Evolutionary conservation across 2,113 vertebrate genomes (phyloP), one percentile per base, ranked within the genome.

Genomic region (Tretioscincus oriximinensis): DNA sequence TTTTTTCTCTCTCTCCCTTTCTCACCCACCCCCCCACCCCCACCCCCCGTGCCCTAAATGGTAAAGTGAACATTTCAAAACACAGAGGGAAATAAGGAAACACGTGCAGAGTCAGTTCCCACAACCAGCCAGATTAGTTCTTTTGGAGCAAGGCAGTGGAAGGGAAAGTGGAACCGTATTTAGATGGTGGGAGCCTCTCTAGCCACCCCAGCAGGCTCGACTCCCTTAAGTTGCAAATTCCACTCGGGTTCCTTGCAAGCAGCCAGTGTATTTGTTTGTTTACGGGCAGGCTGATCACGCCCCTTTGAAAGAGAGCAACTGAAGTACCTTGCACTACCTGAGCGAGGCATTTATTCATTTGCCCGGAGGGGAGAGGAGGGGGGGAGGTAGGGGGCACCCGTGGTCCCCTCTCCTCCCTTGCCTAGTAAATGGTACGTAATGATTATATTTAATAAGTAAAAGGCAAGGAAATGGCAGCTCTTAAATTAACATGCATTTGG

Each of bases 401-500:
- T 81, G 81, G 85, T 88, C 81, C 88, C 78, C 28, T 31, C n/a
- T 11, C 64, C 65, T 14, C n/a, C 65, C 75, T 84, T 41, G 16
- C 67, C 78, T 66, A 74, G 65, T 63, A 87, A 90, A 67, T 35
- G 58, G 63, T 74, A 66, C 68, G 69, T 91, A 88, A 87, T 89
- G 35, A 82, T 89, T 92, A 83, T 87, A 90, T 87, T 94, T 89
- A 93, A 92, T 93, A 93, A 90, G 84, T 73, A 85, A 94, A 94
- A 90, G 1, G 65, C 72, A 92, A 81, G 85, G 74, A 92, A 92
- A 92, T 84, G 87, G 74, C 88, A 90, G 74, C 22, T 73, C 49
- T 85, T 81, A 91, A 92, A 93, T 95, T 94, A 95, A 91, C 92
- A 93, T 90, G 89, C 93, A 90, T 93, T 87, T 90, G 84, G 94